A percentile compares a stretch with the other conserved stretches of the same genome.
Conservation (phyloP, 2,113 vertebrate species). For the Chitala chitala region DNA sequence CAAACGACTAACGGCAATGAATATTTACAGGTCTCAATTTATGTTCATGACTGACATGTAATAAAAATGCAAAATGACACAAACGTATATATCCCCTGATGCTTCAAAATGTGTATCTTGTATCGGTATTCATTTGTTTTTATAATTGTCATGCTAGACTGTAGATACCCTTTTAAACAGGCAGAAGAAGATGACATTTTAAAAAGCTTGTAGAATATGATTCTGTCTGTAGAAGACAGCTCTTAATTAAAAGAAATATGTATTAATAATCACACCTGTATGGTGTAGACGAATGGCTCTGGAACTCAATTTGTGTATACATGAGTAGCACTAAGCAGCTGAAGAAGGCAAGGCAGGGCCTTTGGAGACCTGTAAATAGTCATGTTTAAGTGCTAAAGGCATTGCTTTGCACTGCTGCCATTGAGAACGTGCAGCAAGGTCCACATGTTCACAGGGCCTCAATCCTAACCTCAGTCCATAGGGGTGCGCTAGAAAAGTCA, state of each 20-base stretch:
- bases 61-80: too few relatives aligned
- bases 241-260: background rate
- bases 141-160: too few relatives aligned
- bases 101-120: background rate
- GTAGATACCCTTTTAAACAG: too few relatives aligned
- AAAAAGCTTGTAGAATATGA: background rate
- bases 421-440: background rate
- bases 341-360: background rate
- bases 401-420: background rate
- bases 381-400: background rate
- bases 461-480: background rate
- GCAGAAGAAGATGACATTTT: too few relatives aligned
- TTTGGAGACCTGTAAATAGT: slow-evolving; percentile 18
- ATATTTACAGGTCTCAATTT: slow-evolving; percentile 38
- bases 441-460: slow-evolving; percentile 2
- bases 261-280: background rate
- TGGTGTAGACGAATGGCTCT: background rate
- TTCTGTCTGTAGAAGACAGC: background rate
- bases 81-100: too few relatives aligned
- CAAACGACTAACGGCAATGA: slow-evolving; percentile 34
- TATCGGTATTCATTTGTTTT: background rate
- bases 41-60: too few relatives aligned
- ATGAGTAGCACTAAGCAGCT: background rate
- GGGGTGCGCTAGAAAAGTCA: background rate
- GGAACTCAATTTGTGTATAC: background rate